Evolutionary conservation across 2,797 vertebrate genomes (phyloP).

Genomic region (Heliangelus exortis): DNA sequence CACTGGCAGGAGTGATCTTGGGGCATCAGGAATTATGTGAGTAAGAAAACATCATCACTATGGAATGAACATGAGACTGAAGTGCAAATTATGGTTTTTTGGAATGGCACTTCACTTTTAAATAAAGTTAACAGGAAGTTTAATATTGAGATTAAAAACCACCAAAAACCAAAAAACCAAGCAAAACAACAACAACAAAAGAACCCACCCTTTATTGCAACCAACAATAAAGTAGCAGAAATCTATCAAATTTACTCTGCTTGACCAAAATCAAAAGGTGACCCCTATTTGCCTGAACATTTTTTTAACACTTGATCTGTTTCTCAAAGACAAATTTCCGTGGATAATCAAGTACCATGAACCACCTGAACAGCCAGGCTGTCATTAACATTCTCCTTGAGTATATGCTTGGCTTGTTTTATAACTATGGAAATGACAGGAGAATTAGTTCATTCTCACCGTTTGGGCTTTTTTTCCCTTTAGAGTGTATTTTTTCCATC

Average conservation of each 20-base stretch:
- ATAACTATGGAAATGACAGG: constrained; percentile 66
- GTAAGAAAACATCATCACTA: background rate
- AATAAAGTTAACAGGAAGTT: background rate
- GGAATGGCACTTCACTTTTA: background rate
- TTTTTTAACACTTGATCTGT: constrained; percentile 18
- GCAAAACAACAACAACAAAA: background rate
- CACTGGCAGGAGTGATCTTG: background rate
- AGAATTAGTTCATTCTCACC: constrained; percentile 57
- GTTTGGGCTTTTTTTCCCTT: background rate
- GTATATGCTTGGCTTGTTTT: constrained; percentile 64
- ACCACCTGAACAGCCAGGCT: constrained; percentile 48
- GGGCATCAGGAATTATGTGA: background rate
- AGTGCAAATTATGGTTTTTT: background rate
- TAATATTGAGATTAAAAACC: background rate
- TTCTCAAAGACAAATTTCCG: constrained; percentile 65
- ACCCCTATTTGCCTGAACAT: constrained; percentile 18
- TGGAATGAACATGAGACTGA: background rate
- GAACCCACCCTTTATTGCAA: background rate
- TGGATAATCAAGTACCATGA: constrained; percentile 54
- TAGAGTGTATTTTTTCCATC: constrained; percentile 2
- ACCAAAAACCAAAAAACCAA: too few relatives aligned
- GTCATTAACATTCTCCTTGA: constrained; percentile 75
- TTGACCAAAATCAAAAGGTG: constrained; percentile 63
- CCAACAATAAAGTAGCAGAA: background rate
- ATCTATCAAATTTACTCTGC: background rate